phyloP scores from a whole-genome alignment of 2,888 invertebrate genomes.

The Choreutis nemorana region DNA sequence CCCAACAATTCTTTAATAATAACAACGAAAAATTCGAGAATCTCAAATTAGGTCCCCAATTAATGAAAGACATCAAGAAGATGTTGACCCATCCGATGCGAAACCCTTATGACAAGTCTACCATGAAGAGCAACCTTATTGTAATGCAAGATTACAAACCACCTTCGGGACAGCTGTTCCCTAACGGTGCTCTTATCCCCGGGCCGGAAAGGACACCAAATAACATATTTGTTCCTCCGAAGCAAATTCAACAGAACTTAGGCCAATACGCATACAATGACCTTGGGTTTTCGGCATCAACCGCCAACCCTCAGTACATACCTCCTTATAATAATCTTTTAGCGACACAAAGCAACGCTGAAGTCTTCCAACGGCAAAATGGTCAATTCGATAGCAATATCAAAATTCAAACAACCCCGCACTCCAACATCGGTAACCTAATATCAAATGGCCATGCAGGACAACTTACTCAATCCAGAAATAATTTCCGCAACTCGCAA shows the following conservation, averaged over 20 bases:
- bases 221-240: conserved; percentile 37
- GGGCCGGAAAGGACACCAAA: conserved; percentile 32
- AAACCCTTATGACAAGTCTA: conserved; percentile 39
- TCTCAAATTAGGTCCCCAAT: conserved; percentile 57
- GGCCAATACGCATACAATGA: conserved; percentile 26
- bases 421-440: conserved; percentile 15
- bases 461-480: conserved; percentile 18
- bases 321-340: conserved; percentile 24
- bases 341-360: conserved; percentile 20
- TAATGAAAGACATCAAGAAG: conserved; percentile 65
- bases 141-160: conserved; percentile 56
- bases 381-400: conserved; percentile 23
- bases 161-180: conserved; percentile 42
- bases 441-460: conserved; percentile 27
- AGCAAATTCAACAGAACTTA: conserved; percentile 28
- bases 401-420: conserved; percentile 18
- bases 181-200: conserved; percentile 33
- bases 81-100: conserved; percentile 62
- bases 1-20: conserved; percentile 38
- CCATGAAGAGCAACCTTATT: conserved; percentile 37
- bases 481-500: conserved; percentile 15
- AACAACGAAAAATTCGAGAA: conserved; percentile 52
- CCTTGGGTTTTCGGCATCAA: conserved; percentile 33
- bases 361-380: conserved; percentile 32
- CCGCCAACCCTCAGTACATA: conserved; percentile 38